These are phyloP conservation scores for Helicolenus hilgendorfi DNA, from an alignment of 2,797 vertebrate genomes.

Conservation along the genomic window DNA sequence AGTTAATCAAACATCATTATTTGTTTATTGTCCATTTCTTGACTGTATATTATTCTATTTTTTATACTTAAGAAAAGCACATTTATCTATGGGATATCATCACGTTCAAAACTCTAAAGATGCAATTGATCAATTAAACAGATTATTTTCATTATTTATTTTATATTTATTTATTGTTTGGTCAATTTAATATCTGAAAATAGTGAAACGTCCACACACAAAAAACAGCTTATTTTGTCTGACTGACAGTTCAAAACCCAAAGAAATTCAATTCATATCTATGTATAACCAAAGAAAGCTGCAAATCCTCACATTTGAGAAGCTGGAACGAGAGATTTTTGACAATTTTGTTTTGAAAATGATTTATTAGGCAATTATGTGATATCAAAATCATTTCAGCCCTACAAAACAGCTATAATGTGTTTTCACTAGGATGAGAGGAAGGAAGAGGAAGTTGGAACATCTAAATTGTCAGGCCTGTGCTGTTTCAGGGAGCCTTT, in stretches of 20 bases:
- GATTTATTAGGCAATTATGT: not conserved
- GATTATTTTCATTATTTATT: not conserved
- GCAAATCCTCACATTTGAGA: not conserved
- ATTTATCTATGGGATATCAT: not conserved
- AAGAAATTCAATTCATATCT: not conserved
- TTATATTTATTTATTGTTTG: not conserved
- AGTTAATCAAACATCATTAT: not conserved
- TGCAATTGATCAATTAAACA: not conserved
- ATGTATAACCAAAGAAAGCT: not conserved
- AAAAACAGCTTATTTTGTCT: not conserved
- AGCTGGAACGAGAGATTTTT: not conserved
- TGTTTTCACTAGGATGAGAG: not conserved
- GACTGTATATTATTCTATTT: not conserved
- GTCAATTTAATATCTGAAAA: not conserved
- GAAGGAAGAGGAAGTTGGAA: slow-evolving; percentile 25
- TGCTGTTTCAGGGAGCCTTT: slow-evolving; percentile 27
- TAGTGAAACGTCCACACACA: not conserved
- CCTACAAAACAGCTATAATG: not conserved
- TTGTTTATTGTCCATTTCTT: not conserved
- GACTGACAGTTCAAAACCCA: not conserved
- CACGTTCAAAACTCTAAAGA: not conserved
- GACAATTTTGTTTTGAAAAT: not conserved
- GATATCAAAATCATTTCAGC: not conserved
- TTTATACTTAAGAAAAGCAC: not conserved
- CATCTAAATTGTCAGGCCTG: not conserved